Percentiles rank a stretch among this genome's conserved stretches.
Evolutionary conservation across 2,113 vertebrate genomes (phyloP).

Genomic region (Solea solea): DNA sequence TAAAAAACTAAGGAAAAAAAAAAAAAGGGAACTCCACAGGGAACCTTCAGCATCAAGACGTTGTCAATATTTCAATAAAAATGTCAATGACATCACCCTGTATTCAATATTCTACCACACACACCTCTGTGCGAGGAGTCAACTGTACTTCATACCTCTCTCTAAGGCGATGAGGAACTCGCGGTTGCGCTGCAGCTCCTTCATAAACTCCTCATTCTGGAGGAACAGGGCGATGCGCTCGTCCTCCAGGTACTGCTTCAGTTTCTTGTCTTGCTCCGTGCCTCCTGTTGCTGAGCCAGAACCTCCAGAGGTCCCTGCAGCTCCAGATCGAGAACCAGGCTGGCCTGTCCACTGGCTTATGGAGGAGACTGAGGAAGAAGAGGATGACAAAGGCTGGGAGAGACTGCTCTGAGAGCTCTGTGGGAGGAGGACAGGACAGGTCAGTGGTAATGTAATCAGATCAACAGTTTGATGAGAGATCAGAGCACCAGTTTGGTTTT

Average conservation of each 20-base stretch:
- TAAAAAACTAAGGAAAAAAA: background rate
- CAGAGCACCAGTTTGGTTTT: too few relatives aligned
- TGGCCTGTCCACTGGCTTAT: conserved; percentile 49
- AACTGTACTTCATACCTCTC: conserved; percentile 82
- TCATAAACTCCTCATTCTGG: conserved; percentile 99
- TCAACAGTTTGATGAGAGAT: too few relatives aligned
- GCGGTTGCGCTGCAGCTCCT: conserved; percentile 93
- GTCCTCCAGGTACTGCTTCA: conserved; percentile 96
- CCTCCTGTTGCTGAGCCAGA: conserved; percentile 33
- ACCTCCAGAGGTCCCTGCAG: conserved; percentile 40
- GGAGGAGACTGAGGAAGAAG: conserved; percentile 74
- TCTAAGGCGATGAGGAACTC: conserved; percentile 97
- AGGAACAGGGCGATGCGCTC: conserved; percentile 95
- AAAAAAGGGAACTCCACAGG: conserved; percentile 16
- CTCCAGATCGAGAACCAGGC: conserved; percentile 46
- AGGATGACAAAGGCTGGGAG: conserved; percentile 70
- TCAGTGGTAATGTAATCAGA: too few relatives aligned
- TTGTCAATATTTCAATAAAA: background rate
- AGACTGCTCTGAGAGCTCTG: conserved; percentile 76
- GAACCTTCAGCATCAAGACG: background rate
- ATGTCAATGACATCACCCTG: background rate
- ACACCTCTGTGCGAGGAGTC: background rate
- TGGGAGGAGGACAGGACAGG: conserved; percentile 1
- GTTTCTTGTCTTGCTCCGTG: conserved; percentile 88
- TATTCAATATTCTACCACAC: background rate